Evolutionary conservation across 2,888 invertebrate species (phyloP), one percentile per base, ranked within the genome.

Genomic region (Apomyelois bistriatella): DNA sequence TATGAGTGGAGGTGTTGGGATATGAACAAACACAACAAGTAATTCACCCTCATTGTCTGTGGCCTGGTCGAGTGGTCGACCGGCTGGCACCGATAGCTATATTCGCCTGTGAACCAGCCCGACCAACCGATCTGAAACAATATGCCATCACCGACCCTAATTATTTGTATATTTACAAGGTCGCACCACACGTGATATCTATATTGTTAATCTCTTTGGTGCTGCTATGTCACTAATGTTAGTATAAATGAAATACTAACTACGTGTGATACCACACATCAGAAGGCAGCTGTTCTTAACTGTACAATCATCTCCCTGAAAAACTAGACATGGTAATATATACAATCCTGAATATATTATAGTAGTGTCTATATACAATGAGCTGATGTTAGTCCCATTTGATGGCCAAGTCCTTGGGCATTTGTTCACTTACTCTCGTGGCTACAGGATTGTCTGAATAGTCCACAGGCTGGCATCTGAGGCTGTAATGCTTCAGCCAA

Each of bases 71-170:
- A 95, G 93, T 97, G 96, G 93, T 98, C 97, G 88, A 98, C 98
- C 76, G 98, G 98, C 92, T 98, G 97, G 93, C 98, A 98, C 86
- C 95, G 95, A 91, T 95, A 94, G 92, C 95, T 97, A 94, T 98
- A 98, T 86, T 96, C 96, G 85, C 96, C 96, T 85, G 96, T 95
- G 91, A 97, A 94, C 98, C 98, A 98, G 86, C 98, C 98, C 82
- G 95, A 94, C 92, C 94, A 92, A 86, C 94, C 94, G 91, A 97
- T 95, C 97, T 97, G 95, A 91, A 94, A 94, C 90, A 91, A 90
- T 80, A 87, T 68, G 74, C 85, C 85, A 76, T 81, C 84, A 89
- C 85, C 88, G 75, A 72, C 82, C 83, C 80, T 80, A 68, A 72
- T 79, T 75, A 78, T 60, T 71, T 61, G 62, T 69, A 73, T 72